These are phyloP conservation scores for Aleiodes sp. DNA, from an alignment of 1,140 invertebrate species.

Conservation along the genomic window DNA sequence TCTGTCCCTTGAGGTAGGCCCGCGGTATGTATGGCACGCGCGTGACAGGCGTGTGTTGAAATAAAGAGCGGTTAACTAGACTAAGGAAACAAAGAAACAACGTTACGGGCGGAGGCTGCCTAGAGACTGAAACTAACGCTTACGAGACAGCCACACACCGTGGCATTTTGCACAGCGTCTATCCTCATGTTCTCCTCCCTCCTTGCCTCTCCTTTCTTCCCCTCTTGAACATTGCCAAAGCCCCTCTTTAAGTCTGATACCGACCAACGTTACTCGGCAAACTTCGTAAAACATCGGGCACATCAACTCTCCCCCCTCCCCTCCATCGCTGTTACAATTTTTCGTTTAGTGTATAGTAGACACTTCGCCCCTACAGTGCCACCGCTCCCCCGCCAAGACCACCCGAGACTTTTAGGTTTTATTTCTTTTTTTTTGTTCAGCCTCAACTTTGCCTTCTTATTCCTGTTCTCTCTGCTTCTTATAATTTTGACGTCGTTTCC, in stretches of 20 bases:
- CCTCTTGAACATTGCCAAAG: conserved; percentile 21
- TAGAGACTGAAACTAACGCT: conserved; percentile 61
- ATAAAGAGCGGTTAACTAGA: conserved; percentile 60
- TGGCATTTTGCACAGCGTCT: conserved; percentile 18
- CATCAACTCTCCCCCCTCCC: neutral
- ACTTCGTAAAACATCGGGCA: neutral
- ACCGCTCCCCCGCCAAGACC: neutral
- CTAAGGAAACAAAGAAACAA: conserved; percentile 63
- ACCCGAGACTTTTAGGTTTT: neutral
- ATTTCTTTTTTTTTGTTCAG: neutral
- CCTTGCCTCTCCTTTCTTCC: neutral
- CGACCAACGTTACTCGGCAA: conserved; percentile 32
- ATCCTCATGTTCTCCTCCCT: neutral
- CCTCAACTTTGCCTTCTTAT: neutral
- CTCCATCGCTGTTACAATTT: conserved; percentile 1
- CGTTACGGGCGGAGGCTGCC: conserved; percentile 60
- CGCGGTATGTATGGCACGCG: conserved; percentile 15
- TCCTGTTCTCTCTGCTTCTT: neutral
- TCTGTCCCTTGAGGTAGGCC: neutral
- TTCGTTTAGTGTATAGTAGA: neutral
- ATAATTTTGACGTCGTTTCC: no score
- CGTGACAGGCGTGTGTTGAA: conserved; percentile 43
- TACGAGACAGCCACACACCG: neutral
- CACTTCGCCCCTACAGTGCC: neutral
- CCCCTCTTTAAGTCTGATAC: neutral